Evolutionary conservation across 2,888 invertebrate species (phyloP).

Genomic region (Rhagium mordax): DNA sequence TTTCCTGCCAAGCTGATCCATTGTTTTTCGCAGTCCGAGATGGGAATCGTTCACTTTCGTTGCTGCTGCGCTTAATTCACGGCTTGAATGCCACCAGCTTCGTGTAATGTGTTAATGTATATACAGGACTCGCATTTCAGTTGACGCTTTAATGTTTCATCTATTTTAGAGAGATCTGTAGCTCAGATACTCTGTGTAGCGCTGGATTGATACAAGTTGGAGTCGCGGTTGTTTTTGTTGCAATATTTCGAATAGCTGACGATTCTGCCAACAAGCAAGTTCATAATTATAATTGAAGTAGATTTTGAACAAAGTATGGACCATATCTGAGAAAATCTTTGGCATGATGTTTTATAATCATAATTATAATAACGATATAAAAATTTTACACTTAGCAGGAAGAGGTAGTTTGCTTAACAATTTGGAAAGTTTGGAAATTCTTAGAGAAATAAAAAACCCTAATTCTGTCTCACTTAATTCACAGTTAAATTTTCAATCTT

Average conservation of each 20-base stretch:
- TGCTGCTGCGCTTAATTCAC: conserved; percentile 24
- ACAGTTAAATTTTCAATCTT: no score
- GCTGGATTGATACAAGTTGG: background rate
- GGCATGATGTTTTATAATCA: no score
- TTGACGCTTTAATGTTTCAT: background rate
- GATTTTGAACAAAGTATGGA: no score
- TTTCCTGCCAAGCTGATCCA: conserved; percentile 47
- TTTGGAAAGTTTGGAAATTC: no score
- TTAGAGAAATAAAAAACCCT: no score
- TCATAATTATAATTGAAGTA: no score
- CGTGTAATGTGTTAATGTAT: background rate
- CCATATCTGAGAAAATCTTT: no score
- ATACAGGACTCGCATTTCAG: background rate
- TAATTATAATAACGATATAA: no score
- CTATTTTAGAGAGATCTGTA: background rate
- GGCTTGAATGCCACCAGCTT: conserved; percentile 6
- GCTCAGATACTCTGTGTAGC: background rate
- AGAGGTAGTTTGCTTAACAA: no score
- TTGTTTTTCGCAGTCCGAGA: conserved; percentile 44
- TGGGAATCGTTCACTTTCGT: conserved; percentile 44
- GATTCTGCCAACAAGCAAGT: no score
- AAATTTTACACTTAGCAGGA: no score
- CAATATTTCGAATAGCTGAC: background rate
- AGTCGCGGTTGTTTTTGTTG: background rate
- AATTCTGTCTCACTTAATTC: no score